These are phyloP conservation scores for Xiphydria camelus DNA, from an alignment of 2,888 invertebrate species.

Conservation along the genomic window DNA sequence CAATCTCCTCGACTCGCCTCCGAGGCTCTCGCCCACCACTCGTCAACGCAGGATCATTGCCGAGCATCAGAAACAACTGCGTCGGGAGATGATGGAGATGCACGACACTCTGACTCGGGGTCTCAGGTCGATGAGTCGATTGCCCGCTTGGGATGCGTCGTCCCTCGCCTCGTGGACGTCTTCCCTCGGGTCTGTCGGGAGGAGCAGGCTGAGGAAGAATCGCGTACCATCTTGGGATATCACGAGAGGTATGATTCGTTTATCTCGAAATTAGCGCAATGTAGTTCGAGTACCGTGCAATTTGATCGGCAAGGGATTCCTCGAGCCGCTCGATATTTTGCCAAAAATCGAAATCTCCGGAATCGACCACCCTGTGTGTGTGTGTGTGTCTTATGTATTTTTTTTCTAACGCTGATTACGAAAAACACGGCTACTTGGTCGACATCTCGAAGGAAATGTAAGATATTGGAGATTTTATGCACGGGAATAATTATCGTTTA, in stretches of 20 bases:
- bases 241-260: slow-evolving; percentile 33
- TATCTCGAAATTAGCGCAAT: not conserved
- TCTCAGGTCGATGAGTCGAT: slow-evolving; percentile 34
- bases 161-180: slow-evolving; percentile 44
- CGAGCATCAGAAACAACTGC: slow-evolving; percentile 42
- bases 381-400: too few species aligned
- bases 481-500: too few species aligned
- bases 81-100: slow-evolving; percentile 42
- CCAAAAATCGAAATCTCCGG: too few species aligned
- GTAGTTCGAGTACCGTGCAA: too few species aligned
- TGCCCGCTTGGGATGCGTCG: slow-evolving; percentile 42
- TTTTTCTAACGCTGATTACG: too few species aligned
- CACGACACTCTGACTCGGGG: slow-evolving; percentile 45
- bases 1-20: slow-evolving; percentile 27
- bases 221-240: slow-evolving; percentile 37
- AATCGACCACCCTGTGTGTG: too few species aligned
- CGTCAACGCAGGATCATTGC: slow-evolving; percentile 35
- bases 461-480: too few species aligned
- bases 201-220: slow-evolving; percentile 30
- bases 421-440: too few species aligned
- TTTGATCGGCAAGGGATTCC: too few species aligned
- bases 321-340: too few species aligned
- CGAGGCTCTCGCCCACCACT: slow-evolving; percentile 27
- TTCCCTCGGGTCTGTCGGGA: slow-evolving; percentile 37
- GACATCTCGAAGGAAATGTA: too few species aligned